Percentiles rank a stretch among this genome's conserved stretches.
Evolutionary conservation across 2,888 invertebrate species (phyloP).

Genomic region (Aphodius sticticus): DNA sequence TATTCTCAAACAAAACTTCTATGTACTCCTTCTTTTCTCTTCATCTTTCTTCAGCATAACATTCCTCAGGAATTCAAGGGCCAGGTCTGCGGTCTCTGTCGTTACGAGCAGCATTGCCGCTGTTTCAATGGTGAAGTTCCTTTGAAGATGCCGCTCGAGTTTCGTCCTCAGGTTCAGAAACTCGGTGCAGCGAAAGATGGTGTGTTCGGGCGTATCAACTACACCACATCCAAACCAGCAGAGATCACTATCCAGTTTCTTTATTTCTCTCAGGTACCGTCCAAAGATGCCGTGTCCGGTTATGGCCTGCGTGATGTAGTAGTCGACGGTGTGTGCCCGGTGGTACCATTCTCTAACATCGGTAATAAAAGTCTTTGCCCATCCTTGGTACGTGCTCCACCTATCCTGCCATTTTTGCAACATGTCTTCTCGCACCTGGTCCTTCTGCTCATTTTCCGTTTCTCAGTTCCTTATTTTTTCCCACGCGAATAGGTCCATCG

Average conservation of each 20-base stretch:
- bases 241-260: not conserved
- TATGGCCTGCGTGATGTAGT: not conserved
- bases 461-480: not conserved
- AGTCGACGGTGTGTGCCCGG: not conserved
- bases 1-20: too few relatives aligned
- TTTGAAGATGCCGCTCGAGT: not conserved
- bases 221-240: conserved; percentile 11
- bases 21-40: too few relatives aligned
- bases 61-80: too few relatives aligned
- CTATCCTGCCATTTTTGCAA: not conserved
- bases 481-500: not conserved
- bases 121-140: too few relatives aligned
- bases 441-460: not conserved
- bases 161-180: not conserved
- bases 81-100: too few relatives aligned
- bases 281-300: not conserved
- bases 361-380: not conserved
- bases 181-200: not conserved
- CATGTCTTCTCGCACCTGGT: not conserved
- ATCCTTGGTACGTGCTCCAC: not conserved
- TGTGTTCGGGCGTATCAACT: conserved; percentile 5
- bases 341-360: not conserved
- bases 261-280: not conserved
- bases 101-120: too few relatives aligned
- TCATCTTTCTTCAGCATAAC: too few relatives aligned